These are phyloP conservation scores for Triplophysa bombifrons DNA, from an alignment of 2,797 vertebrate species.

Conservation along the genomic window DNA sequence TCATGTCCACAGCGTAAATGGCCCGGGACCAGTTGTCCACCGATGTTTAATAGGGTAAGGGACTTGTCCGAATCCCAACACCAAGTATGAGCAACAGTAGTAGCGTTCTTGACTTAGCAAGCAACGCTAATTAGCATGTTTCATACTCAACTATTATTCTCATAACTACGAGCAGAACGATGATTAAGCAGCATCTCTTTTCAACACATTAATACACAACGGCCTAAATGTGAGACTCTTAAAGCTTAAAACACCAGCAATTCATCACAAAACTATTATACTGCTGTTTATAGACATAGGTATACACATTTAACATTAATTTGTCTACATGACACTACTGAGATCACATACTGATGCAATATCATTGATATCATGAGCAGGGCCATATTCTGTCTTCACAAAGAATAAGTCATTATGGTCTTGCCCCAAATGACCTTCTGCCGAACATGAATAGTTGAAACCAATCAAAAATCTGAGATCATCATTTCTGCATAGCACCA, in stretches of 20 bases:
- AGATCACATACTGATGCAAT: neutral
- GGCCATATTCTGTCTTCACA: neutral
- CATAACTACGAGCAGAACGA: neutral
- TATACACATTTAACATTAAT: neutral
- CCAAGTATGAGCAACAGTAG: neutral
- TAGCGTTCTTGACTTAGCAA: conserved; percentile 8
- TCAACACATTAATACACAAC: neutral
- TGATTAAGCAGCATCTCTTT: neutral
- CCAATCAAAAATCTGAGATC: conserved; percentile 66
- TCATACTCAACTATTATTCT: neutral
- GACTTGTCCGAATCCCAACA: conserved; percentile 5
- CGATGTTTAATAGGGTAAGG: conserved; percentile 21
- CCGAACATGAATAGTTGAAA: conserved; percentile 66
- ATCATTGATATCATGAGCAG: neutral
- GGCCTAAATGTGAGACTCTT: neutral
- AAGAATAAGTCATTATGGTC: conserved; percentile 10
- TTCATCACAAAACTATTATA: conserved; percentile 4
- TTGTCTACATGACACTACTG: neutral
- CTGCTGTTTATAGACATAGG: neutral
- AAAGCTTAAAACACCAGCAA: conserved; percentile 9
- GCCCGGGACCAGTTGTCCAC: neutral
- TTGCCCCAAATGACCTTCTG: conserved; percentile 61
- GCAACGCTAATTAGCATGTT: conserved; percentile 20
- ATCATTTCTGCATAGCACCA: conserved; percentile 58
- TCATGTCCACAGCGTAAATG: neutral